Evolutionary conservation across 2,888 invertebrate species (phyloP).

Genomic region (Achlya flavicornis): DNA sequence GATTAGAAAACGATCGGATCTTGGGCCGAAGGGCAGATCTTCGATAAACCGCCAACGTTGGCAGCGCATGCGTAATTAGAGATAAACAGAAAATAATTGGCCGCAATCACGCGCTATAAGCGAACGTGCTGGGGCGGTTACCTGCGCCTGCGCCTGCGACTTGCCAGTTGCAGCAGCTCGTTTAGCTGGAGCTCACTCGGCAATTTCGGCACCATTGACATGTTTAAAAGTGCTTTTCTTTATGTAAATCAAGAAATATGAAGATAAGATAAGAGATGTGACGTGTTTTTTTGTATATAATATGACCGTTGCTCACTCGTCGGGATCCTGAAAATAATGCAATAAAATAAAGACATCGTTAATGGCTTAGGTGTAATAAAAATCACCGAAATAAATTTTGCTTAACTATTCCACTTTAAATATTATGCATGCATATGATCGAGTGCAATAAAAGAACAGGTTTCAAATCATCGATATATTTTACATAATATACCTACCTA

Average conservation of each 20-base stretch:
- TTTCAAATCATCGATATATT: constrained; percentile 1
- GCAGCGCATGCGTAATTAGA: constrained; percentile 83
- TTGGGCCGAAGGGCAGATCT: constrained; percentile 80
- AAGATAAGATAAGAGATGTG: neutral
- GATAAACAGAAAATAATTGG: constrained; percentile 84
- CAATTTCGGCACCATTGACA: constrained; percentile 22
- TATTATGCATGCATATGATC: constrained; percentile 5
- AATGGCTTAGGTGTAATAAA: neutral
- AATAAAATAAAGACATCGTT: constrained; percentile 7
- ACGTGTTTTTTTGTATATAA: neutral
- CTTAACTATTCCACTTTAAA: neutral
- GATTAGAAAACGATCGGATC: constrained; percentile 80
- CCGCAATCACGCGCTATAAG: constrained; percentile 77
- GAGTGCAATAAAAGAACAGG: constrained; percentile 1
- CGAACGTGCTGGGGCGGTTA: constrained; percentile 67
- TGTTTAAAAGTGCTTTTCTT: constrained; percentile 12
- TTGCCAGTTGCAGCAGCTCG: constrained; percentile 40
- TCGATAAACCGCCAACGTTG: constrained; percentile 76
- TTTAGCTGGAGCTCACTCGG: constrained; percentile 49
- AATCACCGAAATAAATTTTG: neutral
- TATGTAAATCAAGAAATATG: neutral
- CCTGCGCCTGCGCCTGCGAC: constrained; percentile 17
- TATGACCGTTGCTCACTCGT: neutral
- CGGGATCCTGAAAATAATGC: neutral
- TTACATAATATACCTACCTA: constrained; percentile 1